Evolutionary conservation across 2,797 vertebrate species (phyloP).

Genomic region (Zenarchopterus dispar): DNA sequence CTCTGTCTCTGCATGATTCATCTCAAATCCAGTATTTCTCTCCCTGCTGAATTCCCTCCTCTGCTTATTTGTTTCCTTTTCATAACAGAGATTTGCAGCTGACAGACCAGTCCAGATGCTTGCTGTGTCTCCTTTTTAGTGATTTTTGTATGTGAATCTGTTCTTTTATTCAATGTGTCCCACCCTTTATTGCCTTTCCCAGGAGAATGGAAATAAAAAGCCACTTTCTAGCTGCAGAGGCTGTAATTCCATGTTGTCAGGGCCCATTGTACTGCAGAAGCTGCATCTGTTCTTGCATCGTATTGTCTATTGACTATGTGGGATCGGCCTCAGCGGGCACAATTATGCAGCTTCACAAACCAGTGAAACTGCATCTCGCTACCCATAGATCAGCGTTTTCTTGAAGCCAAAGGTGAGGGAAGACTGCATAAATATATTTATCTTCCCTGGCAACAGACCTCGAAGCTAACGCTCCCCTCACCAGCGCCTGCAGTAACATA

Average conservation of each 20-base stretch:
- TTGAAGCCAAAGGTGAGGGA: slow-evolving; percentile 57
- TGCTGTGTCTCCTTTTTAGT: slow-evolving; percentile 33
- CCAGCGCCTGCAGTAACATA: slow-evolving; percentile 37
- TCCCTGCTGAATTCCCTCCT: slow-evolving; percentile 17
- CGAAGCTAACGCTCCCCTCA: slow-evolving; percentile 48
- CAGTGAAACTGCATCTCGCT: slow-evolving; percentile 50
- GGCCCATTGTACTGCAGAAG: slow-evolving; percentile 67
- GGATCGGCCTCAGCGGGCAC: slow-evolving; percentile 61
- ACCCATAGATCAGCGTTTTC: slow-evolving; percentile 57
- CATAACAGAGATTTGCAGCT: slow-evolving; percentile 21
- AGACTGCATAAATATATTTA: slow-evolving; percentile 64
- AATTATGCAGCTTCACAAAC: slow-evolving; percentile 66
- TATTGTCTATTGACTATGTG: slow-evolving; percentile 67
- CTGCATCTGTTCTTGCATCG: slow-evolving; percentile 67
- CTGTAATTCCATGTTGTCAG: slow-evolving; percentile 77
- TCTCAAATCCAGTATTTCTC: slow-evolving; percentile 33
- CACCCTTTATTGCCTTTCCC: slow-evolving; percentile 55
- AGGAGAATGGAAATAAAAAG: slow-evolving; percentile 58
- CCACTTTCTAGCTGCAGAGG: slow-evolving; percentile 66
- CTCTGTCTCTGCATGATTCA: slow-evolving; percentile 46
- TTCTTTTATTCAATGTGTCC: slow-evolving; percentile 55
- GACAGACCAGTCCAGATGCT: slow-evolving; percentile 51
- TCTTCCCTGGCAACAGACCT: slow-evolving; percentile 44
- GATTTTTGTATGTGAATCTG: slow-evolving; percentile 48
- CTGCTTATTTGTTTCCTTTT: slow-evolving; percentile 36